A percentile compares a stretch with the other conserved stretches of the same genome.
These are phyloP conservation scores for Siniperca chuatsi DNA, from an alignment of 2,113 vertebrate genomes.

Conservation along the genomic window DNA sequence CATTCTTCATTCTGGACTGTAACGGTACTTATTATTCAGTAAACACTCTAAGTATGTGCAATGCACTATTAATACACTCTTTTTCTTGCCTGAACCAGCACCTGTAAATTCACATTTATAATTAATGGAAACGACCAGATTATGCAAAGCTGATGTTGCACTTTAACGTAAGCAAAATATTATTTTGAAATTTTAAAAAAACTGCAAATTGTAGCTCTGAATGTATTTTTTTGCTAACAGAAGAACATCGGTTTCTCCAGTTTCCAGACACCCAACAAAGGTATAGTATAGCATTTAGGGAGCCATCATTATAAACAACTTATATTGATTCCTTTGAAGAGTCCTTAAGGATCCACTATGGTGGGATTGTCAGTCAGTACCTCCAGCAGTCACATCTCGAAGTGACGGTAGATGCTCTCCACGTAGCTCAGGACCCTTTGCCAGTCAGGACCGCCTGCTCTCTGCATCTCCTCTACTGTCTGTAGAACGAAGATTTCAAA, in stretches of 20 bases:
- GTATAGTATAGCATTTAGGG: not conserved
- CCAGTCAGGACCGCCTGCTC: constrained; percentile 86
- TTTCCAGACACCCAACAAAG: constrained; percentile 7
- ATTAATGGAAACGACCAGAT: not conserved
- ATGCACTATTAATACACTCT: not conserved
- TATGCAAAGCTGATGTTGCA: not conserved
- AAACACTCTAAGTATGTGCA: not conserved
- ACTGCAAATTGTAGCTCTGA: constrained; percentile 11
- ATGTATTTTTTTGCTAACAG: not conserved
- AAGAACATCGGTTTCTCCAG: not conserved
- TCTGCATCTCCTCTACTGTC: constrained; percentile 86
- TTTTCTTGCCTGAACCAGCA: not conserved
- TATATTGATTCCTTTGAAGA: not conserved
- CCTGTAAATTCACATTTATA: constrained; percentile 9
- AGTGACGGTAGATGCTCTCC: constrained; percentile 86
- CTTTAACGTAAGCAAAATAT: not conserved
- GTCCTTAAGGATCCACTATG: not conserved
- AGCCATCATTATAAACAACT: not conserved
- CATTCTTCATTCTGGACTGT: not conserved
- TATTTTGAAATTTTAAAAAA: not conserved
- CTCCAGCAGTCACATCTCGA: constrained; percentile 82
- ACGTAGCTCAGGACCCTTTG: constrained; percentile 87
- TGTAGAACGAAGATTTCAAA: constrained; percentile 55
- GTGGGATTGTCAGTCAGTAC: constrained; percentile 3
- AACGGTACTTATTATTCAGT: not conserved